A percentile compares a stretch with the other conserved stretches of the same genome.
These are phyloP conservation scores for Thomomys bottae DNA, from an alignment of 2,113 vertebrate genomes.

Conservation along the genomic window DNA sequence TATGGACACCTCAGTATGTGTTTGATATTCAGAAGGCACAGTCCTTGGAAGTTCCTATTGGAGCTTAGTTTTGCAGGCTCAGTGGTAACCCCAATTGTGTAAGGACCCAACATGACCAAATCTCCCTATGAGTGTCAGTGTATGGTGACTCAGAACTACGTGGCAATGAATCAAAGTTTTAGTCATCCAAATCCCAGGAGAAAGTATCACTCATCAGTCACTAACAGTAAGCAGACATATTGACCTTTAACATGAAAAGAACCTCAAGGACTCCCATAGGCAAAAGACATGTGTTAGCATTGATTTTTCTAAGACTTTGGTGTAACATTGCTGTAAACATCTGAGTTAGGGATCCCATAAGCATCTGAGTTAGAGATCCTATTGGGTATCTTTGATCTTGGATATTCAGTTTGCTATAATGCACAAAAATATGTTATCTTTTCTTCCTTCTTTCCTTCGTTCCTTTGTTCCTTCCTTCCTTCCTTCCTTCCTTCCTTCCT, in stretches of 20 bases:
- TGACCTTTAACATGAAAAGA: neutral
- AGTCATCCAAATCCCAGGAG: neutral
- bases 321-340: neutral
- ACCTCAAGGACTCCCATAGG: neutral
- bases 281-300: neutral
- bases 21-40: neutral
- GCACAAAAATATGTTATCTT: neutral
- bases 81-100: neutral
- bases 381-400: neutral
- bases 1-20: neutral
- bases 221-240: neutral
- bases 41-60: too few relatives aligned
- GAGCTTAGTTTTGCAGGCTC: neutral
- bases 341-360: neutral
- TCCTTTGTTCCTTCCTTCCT: too few relatives aligned
- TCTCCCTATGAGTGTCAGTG: rapidly evolving
- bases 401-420: neutral
- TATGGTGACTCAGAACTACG: rapidly evolving
- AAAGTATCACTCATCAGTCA: neutral
- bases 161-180: neutral
- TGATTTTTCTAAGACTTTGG: neutral
- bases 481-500: too few relatives aligned
- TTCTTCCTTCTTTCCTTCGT: too few relatives aligned
- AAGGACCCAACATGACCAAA: neutral
- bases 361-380: neutral